phyloP scores from a whole-genome alignment of 2,888 invertebrate genomes.

The Thera obeliscata region DNA sequence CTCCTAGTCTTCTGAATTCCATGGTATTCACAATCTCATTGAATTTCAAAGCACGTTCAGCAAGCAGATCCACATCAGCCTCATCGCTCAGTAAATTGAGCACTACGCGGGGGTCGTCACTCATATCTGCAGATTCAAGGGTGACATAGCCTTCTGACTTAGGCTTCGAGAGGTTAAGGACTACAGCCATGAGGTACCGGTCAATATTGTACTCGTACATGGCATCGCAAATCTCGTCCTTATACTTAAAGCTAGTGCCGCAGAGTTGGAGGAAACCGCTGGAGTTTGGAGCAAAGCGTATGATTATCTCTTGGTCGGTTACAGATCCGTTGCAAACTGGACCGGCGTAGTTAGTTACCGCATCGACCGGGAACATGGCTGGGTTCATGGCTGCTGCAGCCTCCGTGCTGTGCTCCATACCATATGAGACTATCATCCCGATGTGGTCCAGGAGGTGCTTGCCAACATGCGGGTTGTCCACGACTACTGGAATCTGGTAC shows the following conservation, averaged over 20 bases:
- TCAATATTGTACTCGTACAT: constrained; percentile 36
- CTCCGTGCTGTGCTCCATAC: constrained; percentile 8
- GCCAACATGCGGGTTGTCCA: constrained; percentile 32
- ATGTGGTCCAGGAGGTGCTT: constrained; percentile 41
- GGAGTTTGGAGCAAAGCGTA: constrained; percentile 41
- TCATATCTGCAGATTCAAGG: constrained; percentile 32
- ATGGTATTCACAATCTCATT: constrained; percentile 21
- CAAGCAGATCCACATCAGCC: constrained; percentile 29
- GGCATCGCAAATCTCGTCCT: constrained; percentile 45
- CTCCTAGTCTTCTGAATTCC: constrained; percentile 28
- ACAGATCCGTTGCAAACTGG: background rate
- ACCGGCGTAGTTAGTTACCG: constrained; percentile 29
- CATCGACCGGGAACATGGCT: constrained; percentile 40
- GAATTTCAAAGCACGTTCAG: background rate
- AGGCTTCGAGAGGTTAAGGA: constrained; percentile 39
- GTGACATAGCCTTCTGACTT: constrained; percentile 42
- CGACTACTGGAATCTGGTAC: constrained; percentile 43
- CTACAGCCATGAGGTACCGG: constrained; percentile 26
- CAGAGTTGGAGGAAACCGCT: constrained; percentile 45
- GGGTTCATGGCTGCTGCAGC: constrained; percentile 5
- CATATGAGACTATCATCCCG: background rate
- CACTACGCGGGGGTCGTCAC: constrained; percentile 29
- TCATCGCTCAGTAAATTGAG: constrained; percentile 20
- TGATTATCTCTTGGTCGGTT: background rate
- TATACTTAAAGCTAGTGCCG: constrained; percentile 44